Evolutionary conservation across 64 coral and sea anemone species (phyloP), one percentile per base, ranked within the genome.

Genomic region (Montipora cactus): DNA sequence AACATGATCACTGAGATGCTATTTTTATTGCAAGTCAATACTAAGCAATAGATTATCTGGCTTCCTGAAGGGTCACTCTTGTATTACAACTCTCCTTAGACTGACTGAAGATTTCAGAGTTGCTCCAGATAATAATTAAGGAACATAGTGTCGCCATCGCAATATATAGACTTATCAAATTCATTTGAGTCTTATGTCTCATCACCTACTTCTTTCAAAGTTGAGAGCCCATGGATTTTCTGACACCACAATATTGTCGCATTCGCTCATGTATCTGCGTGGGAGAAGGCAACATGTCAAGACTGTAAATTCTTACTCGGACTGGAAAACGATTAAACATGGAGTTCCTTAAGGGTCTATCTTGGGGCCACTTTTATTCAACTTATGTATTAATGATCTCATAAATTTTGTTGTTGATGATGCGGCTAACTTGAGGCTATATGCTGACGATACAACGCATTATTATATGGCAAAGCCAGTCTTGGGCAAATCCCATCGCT

Each of bases 281-380:
- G 70, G 70, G 22, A 73, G 70, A 73, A 73, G 8, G 70, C 70
- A 73, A 79, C 77, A 12, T 79, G 49, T 47, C 28, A 79, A 79
- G 45, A 49, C 49, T 79, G 77, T 9, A 47, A 79, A 49, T 79
- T 79, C 45, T 2, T 47, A 79, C 44, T 53, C 77, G 5, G 45
- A 47, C 37, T 53, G 37, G 49, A 79, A 37, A 79, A 79, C 44
- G 49, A 79, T 49, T 12, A 79, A 53, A 12, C 44, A 53, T 49
- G 45, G 49, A 49, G 77, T 49, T 79, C 77, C 49, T 47, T 45
- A 79, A 45, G 49, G 44, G 11, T 79, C 44, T 48, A 79, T 53
- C 49, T 15, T 55, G 52, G 52, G 2, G 52, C 52, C 52, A 55
- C 52, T 55, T 55, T 55, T 55, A 10, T 55, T 55, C 9, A 55